Percentiles rank a stretch among this genome's conserved stretches.
These are phyloP conservation scores for Psilopogon haemacephalus DNA, from an alignment of 2,113 vertebrate genomes.

Conservation along the genomic window DNA sequence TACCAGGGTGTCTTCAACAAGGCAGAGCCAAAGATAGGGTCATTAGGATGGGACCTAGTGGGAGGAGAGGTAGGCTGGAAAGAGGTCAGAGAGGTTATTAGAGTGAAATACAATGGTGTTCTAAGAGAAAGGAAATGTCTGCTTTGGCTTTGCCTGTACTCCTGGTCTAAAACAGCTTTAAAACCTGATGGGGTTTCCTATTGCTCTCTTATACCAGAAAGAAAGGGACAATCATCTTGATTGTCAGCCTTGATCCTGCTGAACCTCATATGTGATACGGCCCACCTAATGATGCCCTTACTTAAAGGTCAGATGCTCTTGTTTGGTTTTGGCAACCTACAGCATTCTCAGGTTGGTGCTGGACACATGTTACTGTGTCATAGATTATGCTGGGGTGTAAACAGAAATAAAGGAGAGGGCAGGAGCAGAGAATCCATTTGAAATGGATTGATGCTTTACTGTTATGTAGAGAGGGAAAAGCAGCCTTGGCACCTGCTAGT, in stretches of 20 bases:
- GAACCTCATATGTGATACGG: background rate
- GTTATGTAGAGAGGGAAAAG: conserved; percentile 34
- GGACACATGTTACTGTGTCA: background rate
- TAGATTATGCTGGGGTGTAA: background rate
- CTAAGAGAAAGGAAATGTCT: background rate
- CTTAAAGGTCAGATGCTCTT: background rate
- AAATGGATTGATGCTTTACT: background rate
- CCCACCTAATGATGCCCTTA: background rate
- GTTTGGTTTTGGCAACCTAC: background rate
- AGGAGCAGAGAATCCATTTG: background rate
- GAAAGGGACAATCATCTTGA: background rate
- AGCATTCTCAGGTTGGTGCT: background rate
- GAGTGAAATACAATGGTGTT: background rate
- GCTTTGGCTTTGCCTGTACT: background rate
- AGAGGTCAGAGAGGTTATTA: background rate
- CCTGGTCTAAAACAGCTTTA: conserved; percentile 10
- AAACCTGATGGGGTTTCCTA: background rate
- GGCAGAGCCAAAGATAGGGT: background rate
- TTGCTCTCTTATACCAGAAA: background rate
- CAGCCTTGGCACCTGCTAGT: conserved; percentile 74
- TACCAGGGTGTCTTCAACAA: background rate
- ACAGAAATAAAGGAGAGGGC: background rate
- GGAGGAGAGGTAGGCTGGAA: background rate
- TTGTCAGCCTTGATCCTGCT: background rate
- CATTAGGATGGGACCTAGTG: background rate